Evolutionary conservation across 2,113 vertebrate species (phyloP), one percentile per base, ranked within the genome.

Genomic region (Prionailurus bengalensis): DNA sequence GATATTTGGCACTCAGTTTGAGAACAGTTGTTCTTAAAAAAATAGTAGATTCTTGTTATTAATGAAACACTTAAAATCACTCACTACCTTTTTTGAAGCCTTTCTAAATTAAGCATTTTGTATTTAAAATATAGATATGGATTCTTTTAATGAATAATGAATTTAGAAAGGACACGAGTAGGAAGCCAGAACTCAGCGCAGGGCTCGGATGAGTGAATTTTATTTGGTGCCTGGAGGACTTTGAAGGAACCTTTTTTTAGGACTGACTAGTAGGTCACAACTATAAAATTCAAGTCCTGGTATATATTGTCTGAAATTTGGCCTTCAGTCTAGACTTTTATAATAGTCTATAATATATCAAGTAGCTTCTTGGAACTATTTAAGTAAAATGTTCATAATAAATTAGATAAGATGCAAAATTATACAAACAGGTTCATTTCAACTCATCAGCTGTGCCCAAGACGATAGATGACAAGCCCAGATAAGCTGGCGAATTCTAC

Each of bases 181-280:
- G 71, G 17, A 93, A 96, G 53, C 55, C 91, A 27, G 66, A 93
- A 97, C 21, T 66, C 65, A 58, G 80, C 61, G 31, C 27, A 70
- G 63, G 58, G 74, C 87, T 95, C 23, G 45, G 71, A 53, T 92
- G 42, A 90, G 89, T 89, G 73, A 89, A 61, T 93, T 91, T 94
- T 84, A 91, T 65, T 42, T 68, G 79, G 39, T 25, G 84, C 78
- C 15, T 66, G 78, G 65, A 89, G 86, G 86, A 71, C 95, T 95
- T 71, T 95, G 81, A 95, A 31, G 36, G 61, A 36, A 66, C 95
- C 85, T 95, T 96, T 96, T 96, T 96, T 97, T 92, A 93, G 73
- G 73, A 66, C 29, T 89, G 29, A 82, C 16, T 91, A 93, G 33
- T 93, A 86, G 94, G 78, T 97, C 95, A 95, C 94, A 94, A 89